phyloP scores from a whole-genome alignment of 2,888 invertebrate genomes.

The Parnassius orleans region DNA sequence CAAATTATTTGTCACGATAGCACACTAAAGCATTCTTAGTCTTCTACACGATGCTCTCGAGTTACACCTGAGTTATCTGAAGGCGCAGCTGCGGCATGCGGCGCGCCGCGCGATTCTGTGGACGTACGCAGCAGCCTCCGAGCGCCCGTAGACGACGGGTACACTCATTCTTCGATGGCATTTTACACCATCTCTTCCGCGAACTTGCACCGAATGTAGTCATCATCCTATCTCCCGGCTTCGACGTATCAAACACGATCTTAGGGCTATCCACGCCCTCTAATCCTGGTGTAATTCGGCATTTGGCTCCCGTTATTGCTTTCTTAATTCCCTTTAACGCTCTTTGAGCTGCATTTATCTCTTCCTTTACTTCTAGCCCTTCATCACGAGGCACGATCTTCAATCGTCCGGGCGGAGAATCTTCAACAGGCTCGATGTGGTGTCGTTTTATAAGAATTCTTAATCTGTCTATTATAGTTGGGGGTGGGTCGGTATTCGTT shows the following conservation, averaged over 20 bases:
- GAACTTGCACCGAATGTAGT: conserved; percentile 67
- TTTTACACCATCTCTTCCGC: conserved; percentile 52
- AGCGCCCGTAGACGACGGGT: conserved; percentile 51
- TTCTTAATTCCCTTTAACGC: conserved; percentile 63
- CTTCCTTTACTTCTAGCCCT: conserved; percentile 52
- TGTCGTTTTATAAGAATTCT: conserved; percentile 50
- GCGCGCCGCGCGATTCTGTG: conserved; percentile 54
- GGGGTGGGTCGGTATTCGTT: conserved; percentile 70
- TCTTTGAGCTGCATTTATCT: conserved; percentile 53
- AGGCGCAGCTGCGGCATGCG: conserved; percentile 59
- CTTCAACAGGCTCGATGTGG: conserved; percentile 44
- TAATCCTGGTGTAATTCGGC: conserved; percentile 60
- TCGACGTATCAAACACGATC: conserved; percentile 67
- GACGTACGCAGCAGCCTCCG: conserved; percentile 56
- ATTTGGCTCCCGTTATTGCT: conserved; percentile 62
- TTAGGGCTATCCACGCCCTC: conserved; percentile 68
- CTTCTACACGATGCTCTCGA: conserved; percentile 17
- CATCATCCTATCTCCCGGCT: conserved; percentile 71
- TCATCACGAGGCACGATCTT: conserved; percentile 59
- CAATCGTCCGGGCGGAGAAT: conserved; percentile 53
- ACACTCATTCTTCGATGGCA: conserved; percentile 57
- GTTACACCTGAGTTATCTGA: conserved; percentile 77
- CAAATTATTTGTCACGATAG: conserved; percentile 10
- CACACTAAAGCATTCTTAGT: not conserved
- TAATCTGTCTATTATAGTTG: conserved; percentile 51